Base-by-base conservation (phyloP, 2,888 invertebrate genomes). In the Apantesis nais region DNA sequence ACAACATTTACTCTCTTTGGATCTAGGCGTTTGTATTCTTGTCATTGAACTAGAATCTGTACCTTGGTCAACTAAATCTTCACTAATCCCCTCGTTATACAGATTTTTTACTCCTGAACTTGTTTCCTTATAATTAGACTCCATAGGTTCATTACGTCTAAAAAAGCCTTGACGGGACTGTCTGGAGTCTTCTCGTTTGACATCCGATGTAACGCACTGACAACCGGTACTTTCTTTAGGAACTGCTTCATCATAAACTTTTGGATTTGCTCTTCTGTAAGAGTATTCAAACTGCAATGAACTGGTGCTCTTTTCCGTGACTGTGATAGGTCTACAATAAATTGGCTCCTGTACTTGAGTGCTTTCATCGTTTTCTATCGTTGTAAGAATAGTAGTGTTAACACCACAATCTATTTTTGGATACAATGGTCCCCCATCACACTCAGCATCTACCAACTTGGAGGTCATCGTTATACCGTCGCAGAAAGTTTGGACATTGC, bases 71-170 rank as follows among this genome's bases (percentile, higher is more conserved):
- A 84, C 75, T 37, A 85, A 74, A 0, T 55, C 48, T 67, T 92
- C 89, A 73, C 87, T 88, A 31, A 92, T 92, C 25, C 92, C 92
- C 78, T 93, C 92, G 67, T 92, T 92, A 75, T 92, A 92, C 52
- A 92, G 71, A 29, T 83, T 86, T 74, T 82, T 90, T 52, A 61
- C 29, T 65, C 88, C 85, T 3, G 77, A 37, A 39, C 60, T 12
- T 22, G 60, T 48, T 44, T 66, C 58, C 11, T 66, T 2, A 31
- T 63, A 44, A 22, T 31, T 29, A 12, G 44, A 19, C 63, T 41
- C 44, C 12, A 29, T 41, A 29, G 63, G 63, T 44, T 63, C 44
- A 22, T 8, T 63, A 11, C 66, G 55, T 12, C 37, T 66, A 39
- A 29, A 58, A 29, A 66, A 66, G 39, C 55, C 58, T 11, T 66